phyloP scores from a whole-genome alignment of 2,888 invertebrate genomes.

The Clitarchus hookeri region DNA sequence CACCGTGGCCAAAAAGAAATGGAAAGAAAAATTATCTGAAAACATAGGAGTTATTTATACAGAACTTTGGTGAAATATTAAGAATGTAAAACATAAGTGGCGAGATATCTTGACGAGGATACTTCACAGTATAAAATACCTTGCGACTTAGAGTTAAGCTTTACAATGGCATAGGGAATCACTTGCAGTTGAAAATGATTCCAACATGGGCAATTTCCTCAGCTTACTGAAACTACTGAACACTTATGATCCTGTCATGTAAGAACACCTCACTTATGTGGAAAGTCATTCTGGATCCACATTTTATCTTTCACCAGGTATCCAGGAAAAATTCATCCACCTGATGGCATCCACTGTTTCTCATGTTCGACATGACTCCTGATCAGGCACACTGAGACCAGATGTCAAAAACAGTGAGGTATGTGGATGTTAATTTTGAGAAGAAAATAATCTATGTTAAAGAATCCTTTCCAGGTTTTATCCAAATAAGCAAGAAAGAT shows the following conservation, averaged over 20 bases:
- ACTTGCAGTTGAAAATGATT: too few species aligned
- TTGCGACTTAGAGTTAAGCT: too few species aligned
- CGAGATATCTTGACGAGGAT: too few species aligned
- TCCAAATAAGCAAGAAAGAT: too few species aligned
- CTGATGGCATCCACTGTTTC: slow-evolving; percentile 27
- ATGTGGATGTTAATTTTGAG: slow-evolving; percentile 41
- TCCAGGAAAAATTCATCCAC: slow-evolving; percentile 34
- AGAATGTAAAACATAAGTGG: too few species aligned
- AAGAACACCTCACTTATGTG: slow-evolving; percentile 30
- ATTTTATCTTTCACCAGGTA: slow-evolving; percentile 33
- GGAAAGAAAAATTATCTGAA: not conserved
- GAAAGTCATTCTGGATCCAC: slow-evolving; percentile 28
- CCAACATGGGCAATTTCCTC: too few species aligned
- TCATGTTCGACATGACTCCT: slow-evolving; percentile 44
- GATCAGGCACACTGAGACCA: slow-evolving; percentile 42
- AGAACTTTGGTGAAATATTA: too few species aligned
- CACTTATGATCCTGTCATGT: too few species aligned
- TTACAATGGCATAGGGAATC: too few species aligned
- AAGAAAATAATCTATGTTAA: slow-evolving; percentile 41
- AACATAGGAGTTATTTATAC: slow-evolving; percentile 27
- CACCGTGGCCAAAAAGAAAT: too few species aligned
- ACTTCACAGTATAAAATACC: too few species aligned
- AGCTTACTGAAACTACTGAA: too few species aligned
- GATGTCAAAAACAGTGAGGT: slow-evolving; percentile 37
- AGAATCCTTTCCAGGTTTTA: slow-evolving; percentile 45